phyloP scores from a whole-genome alignment of 2,888 invertebrate species.

The Syrista parreyssii region DNA sequence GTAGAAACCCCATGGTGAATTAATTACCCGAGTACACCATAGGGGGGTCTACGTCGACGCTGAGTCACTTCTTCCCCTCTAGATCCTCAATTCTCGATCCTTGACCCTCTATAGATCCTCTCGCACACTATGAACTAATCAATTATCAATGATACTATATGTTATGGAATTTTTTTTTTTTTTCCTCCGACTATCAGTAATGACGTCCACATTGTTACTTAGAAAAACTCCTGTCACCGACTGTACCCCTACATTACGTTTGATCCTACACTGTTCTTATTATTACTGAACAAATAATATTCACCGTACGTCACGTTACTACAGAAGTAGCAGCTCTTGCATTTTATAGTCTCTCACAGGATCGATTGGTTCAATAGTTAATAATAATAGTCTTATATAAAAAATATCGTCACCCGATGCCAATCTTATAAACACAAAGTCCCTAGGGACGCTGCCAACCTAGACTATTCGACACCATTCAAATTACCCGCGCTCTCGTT shows the following conservation, averaged over 20 bases:
- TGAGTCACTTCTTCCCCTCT: conserved; percentile 37
- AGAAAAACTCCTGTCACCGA: background rate
- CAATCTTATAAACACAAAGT: too few relatives aligned
- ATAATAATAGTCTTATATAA: too few relatives aligned
- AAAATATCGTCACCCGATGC: too few relatives aligned
- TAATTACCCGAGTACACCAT: conserved; percentile 56
- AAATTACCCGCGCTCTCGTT: background rate
- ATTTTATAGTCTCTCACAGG: too few relatives aligned
- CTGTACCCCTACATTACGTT: background rate
- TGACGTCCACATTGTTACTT: background rate
- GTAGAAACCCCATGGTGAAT: conserved; percentile 56
- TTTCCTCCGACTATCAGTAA: background rate
- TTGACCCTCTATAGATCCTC: background rate
- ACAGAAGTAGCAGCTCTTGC: too few relatives aligned
- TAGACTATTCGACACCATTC: too few relatives aligned
- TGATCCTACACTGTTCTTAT: background rate
- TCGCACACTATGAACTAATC: background rate
- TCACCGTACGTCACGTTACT: too few relatives aligned
- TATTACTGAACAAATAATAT: background rate
- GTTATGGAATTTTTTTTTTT: background rate
- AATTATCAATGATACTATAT: background rate
- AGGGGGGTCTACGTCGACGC: conserved; percentile 41
- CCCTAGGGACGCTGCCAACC: too few relatives aligned
- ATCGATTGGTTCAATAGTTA: too few relatives aligned
- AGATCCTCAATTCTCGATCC: background rate